phyloP scores from a whole-genome alignment of 2,797 vertebrate species.

The Aplochiton taeniatus region DNA sequence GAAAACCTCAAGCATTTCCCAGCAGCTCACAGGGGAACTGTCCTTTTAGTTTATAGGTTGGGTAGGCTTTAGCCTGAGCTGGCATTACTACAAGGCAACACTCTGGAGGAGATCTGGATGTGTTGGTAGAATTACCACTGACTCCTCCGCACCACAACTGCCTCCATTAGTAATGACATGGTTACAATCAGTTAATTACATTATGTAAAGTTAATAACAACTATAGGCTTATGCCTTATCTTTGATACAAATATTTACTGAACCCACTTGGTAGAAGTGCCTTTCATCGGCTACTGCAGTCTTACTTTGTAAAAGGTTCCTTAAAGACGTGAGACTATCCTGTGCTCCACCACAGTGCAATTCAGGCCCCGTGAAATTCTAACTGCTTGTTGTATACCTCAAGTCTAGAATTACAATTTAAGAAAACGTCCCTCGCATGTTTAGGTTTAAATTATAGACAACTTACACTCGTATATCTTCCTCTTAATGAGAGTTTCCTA shows the following conservation, averaged over 20 bases:
- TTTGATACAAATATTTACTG: background rate
- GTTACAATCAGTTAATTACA: too few relatives aligned
- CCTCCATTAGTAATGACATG: too few relatives aligned
- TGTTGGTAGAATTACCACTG: conserved; percentile 43
- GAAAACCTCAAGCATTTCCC: conserved; percentile 58
- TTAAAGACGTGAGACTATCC: conserved; percentile 35
- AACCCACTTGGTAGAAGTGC: too few relatives aligned
- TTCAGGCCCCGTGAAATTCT: conserved; percentile 64
- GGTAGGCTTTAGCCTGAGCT: conserved; percentile 30
- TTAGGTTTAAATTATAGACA: conserved; percentile 71
- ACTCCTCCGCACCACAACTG: background rate
- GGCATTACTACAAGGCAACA: conserved; percentile 22
- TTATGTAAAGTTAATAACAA: too few relatives aligned
- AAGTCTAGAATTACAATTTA: conserved; percentile 61
- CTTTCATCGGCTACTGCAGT: too few relatives aligned
- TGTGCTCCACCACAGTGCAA: conserved; percentile 44
- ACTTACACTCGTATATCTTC: conserved; percentile 65
- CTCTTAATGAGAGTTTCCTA: conserved; percentile 65
- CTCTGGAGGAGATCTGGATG: conserved; percentile 32
- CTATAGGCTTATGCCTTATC: background rate
- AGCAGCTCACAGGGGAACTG: conserved; percentile 11
- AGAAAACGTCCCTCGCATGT: conserved; percentile 51
- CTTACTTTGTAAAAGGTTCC: background rate
- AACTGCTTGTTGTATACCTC: conserved; percentile 42
- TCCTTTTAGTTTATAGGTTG: conserved; percentile 52